Conservation (phyloP, 2,888 invertebrate species). For the Xylophagus ater region DNA sequence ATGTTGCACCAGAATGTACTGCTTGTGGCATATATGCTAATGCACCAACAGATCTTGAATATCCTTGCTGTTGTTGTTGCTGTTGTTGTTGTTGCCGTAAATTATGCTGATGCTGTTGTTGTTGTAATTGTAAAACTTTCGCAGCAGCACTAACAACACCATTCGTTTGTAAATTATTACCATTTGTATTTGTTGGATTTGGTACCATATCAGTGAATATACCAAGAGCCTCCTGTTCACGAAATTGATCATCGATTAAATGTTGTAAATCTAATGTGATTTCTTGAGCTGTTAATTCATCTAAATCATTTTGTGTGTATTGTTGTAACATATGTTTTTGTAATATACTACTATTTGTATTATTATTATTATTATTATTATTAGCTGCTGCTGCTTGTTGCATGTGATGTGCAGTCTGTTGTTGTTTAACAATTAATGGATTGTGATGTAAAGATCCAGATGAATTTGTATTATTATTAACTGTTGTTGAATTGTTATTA, state of each 20-base stretch:
- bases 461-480: constrained; percentile 15
- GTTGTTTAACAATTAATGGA: constrained; percentile 30
- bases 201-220: constrained; percentile 75
- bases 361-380: constrained; percentile 22
- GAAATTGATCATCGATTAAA: constrained; percentile 86
- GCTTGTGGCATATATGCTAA: constrained; percentile 88
- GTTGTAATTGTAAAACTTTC: constrained; percentile 33
- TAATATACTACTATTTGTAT: constrained; percentile 40
- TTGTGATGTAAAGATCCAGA: constrained; percentile 23
- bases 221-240: constrained; percentile 61
- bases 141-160: constrained; percentile 38
- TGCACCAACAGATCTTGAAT: constrained; percentile 59
- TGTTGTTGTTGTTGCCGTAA: constrained; percentile 27
- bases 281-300: constrained; percentile 84
- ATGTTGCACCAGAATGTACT: constrained; percentile 53
- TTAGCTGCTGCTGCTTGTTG: constrained; percentile 31
- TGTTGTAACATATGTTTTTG: constrained; percentile 53
- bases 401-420: constrained; percentile 38
- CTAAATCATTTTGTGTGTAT: constrained; percentile 70
- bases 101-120: constrained; percentile 32
- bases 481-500: constrained; percentile 8
- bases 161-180: constrained; percentile 32
- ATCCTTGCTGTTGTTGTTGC: constrained; percentile 26
- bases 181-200: constrained; percentile 29
- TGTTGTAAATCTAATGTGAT: constrained; percentile 86